Evolutionary conservation across 1,140 invertebrate species (phyloP).

Genomic region (Papilio polytes): DNA sequence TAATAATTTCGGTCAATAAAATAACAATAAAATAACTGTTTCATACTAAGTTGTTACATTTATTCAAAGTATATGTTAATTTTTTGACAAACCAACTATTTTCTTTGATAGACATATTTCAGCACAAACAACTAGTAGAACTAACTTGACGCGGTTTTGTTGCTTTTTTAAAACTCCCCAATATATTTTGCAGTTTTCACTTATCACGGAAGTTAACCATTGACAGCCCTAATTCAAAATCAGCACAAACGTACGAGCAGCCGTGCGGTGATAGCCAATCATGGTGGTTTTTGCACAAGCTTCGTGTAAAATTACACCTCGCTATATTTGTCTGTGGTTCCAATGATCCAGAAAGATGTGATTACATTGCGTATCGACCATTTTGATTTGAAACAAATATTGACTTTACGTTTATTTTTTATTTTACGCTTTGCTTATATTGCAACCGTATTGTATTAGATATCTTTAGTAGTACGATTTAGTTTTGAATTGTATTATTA

Average conservation of each 20-base stretch:
- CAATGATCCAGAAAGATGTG: constrained; percentile 48
- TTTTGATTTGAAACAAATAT: constrained; percentile 38
- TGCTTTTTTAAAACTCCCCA: too few relatives aligned
- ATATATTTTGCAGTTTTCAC: background rate
- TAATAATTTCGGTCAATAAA: too few relatives aligned
- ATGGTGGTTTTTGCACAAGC: constrained; percentile 64
- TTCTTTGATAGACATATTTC: too few relatives aligned
- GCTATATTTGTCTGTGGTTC: constrained; percentile 64
- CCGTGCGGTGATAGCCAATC: constrained; percentile 57
- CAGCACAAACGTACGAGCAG: constrained; percentile 35
- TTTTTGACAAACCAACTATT: background rate
- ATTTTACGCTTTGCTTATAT: background rate
- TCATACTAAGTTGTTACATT: background rate
- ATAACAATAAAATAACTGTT: background rate
- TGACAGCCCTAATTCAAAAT: constrained; percentile 45
- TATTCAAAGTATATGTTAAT: background rate
- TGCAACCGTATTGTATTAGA: background rate
- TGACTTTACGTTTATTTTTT: constrained; percentile 38
- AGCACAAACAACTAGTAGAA: too few relatives aligned
- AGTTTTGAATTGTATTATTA: background rate
- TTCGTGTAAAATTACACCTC: constrained; percentile 67
- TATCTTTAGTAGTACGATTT: background rate
- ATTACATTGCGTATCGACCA: constrained; percentile 41
- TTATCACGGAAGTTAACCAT: background rate
- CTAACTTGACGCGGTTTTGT: too few relatives aligned